Evolutionary conservation across 2,888 invertebrate genomes (phyloP), one percentile per base, ranked within the genome.

Genomic region (Ethmia dodecea): DNA sequence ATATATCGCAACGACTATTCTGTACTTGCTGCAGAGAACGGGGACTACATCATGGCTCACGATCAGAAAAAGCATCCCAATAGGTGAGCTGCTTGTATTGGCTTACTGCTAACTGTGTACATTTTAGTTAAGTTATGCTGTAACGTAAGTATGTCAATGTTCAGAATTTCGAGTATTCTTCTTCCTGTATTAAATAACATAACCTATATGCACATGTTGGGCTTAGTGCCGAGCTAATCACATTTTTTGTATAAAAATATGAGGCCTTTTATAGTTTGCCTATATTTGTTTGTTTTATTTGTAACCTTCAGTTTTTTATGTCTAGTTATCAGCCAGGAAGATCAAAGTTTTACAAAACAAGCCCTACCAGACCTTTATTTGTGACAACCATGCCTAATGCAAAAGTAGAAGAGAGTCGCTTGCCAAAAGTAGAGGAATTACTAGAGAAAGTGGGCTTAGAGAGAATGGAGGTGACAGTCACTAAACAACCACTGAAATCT

Each of bases 401-500:
- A 40, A 83, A 78, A 65, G 42, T 80, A 40, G 81, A 81, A 33
- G 80, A 84, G 16, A 60, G 48, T 33, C 53, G 74, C 37, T 63
- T 86, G 45, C 84, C 86, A 35, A 83, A 81, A 71, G 86, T 86
- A 28, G 86, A 86, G 39, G 86, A 86, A 55, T 54, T 86, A 40
- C 45, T 84, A 22, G 86, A 86, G 45, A 83, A 74, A 61, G 61
- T 75, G 15, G 86, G 84, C 39, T 75, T 79, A 11, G 80, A 84
- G 22, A 79, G 80, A 75, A 61, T 74, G 60, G 83, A 84, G 37
- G 58, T 79, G 5, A 58, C 71, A 24, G 50, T 67, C 30, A 43
- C 61, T 0, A 86, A 86, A 47, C 81, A 78, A 43, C 86, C 86
- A 1, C 49, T 86, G 33, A 86, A 86, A 58, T 79, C 86, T 49